Evolutionary conservation across 2,888 invertebrate genomes (phyloP).

Genomic region (Polyommatus icarus): DNA sequence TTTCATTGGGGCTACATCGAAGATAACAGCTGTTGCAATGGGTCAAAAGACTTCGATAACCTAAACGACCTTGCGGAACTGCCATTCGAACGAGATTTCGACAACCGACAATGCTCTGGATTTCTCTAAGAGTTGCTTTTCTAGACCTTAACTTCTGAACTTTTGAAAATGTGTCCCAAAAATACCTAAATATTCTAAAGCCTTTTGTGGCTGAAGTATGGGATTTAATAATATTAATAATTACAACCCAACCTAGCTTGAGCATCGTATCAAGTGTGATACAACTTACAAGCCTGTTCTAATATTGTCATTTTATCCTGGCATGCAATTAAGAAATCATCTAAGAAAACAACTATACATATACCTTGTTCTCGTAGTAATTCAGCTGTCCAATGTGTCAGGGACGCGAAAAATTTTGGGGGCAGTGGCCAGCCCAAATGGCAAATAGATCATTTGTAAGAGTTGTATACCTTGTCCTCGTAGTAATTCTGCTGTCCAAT

Average conservation of each 20-base stretch:
- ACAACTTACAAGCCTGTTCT: background rate
- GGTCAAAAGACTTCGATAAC: background rate
- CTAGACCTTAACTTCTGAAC: background rate
- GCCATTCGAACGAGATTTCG: background rate
- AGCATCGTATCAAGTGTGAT: background rate
- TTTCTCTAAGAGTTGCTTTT: background rate
- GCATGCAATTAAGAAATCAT: background rate
- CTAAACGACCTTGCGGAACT: background rate
- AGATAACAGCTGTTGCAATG: background rate
- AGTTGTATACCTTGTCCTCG: no score
- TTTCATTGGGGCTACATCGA: background rate
- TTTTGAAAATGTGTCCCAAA: background rate
- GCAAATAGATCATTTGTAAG: no score
- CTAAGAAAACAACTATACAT: no score
- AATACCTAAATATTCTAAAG: background rate
- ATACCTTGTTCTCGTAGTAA: no score
- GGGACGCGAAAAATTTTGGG: no score
- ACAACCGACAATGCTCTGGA: background rate
- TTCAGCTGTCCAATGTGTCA: no score
- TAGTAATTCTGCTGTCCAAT: no score
- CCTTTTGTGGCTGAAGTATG: background rate
- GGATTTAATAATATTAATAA: no score
- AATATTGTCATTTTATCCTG: background rate
- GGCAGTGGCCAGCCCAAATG: no score
- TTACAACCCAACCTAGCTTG: background rate